Base-by-base conservation (phyloP, 2,113 vertebrate species). In the Colius striatus region DNA sequence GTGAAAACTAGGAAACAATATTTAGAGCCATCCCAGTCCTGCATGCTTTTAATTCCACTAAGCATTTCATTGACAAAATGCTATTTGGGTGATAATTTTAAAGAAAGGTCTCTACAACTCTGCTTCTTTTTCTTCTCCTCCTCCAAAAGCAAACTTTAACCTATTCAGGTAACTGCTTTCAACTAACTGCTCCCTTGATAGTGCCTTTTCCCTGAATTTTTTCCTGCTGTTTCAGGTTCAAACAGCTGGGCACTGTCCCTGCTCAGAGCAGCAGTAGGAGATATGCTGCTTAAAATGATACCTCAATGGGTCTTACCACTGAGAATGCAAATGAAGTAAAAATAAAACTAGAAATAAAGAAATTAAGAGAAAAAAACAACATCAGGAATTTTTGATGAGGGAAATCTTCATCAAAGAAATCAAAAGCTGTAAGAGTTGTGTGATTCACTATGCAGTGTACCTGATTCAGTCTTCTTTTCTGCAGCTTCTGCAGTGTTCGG, bases 401-500 rank as follows among this genome's bases (percentile, higher is more conserved):
- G 21, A 71, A 74, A 70, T 29, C 45, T 74, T 19, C n/a, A 51
- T 25, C 43, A 78, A 3, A 82, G 62, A 78, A 86, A 54, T 48
- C 6, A 60, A 74, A 85, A 74, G 3, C 27, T 73, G 38, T 0
- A 0, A 18, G 14, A 62, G 12, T 4, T 32, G 22, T 26, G 27
- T 32, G 25, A 65, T 38, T 85, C 34, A 21, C 26, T 66, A 30
- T 6, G 51, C 94, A 82, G 38, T 80, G 22, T 94, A 99, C 99
- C 99, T 99, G 98, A 97, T 98, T 98, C 60, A 99, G 71, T 94
- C 98, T 99, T 54, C 98, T 98, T 32, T 97, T 98, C 93, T 95
- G 98, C 50, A 99, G 87, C 82, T 98, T 99, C 97, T 99, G 98
- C 11, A 99, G 97, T 0, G 99, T 99, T 95, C 99, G 98, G 86